A percentile compares a stretch with the other conserved stretches of the same genome.
These are phyloP conservation scores for Cherax destructor DNA, from an alignment of 1,140 invertebrate genomes.

Conservation along the genomic window DNA sequence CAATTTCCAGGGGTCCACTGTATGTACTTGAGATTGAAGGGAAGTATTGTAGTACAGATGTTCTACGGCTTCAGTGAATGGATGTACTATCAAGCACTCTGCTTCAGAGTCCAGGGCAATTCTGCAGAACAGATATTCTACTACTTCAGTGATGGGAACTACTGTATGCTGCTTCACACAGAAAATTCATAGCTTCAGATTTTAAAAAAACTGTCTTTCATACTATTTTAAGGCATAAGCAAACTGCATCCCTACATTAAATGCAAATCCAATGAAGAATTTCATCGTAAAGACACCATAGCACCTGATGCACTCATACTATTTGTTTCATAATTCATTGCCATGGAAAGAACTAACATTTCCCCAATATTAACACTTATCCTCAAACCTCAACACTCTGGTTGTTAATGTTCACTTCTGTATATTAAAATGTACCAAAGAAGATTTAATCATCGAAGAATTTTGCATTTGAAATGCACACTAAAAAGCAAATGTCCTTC, in stretches of 20 bases:
- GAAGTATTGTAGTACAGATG: no score
- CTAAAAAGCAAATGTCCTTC: no score
- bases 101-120: no score
- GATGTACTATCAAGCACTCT: no score
- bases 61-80: no score
- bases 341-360: constrained; percentile 24
- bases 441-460: no score
- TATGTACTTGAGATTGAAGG: no score
- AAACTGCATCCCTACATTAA: constrained; percentile 10
- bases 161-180: neutral
- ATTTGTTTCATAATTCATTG: constrained; percentile 21
- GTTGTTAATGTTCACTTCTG: neutral
- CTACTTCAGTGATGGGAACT: no score
- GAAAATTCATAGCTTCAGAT: neutral
- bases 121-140: no score
- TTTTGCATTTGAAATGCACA: no score
- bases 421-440: no score
- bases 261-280: constrained; percentile 15
- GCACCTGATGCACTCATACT: constrained; percentile 53
- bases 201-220: neutral
- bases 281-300: constrained; percentile 32
- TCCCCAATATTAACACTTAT: constrained; percentile 30
- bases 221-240: neutral
- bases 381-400: constrained; percentile 49
- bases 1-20: no score